phyloP scores from a whole-genome alignment of 2,113 vertebrate species.

The Chionis minor region DNA sequence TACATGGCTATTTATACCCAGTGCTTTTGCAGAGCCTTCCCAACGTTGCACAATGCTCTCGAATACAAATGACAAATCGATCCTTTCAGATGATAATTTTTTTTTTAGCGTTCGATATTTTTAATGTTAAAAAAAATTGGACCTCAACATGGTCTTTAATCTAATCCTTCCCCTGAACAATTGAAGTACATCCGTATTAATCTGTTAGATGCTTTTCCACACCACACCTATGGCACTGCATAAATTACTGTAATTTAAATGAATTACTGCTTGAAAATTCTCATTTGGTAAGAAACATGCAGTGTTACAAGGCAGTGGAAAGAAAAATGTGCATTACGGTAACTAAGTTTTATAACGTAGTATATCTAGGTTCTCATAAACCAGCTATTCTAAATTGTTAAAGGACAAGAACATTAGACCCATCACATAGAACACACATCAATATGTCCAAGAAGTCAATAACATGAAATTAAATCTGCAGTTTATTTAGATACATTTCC shows the following conservation, averaged over 20 bases:
- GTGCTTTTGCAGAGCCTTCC: not conserved
- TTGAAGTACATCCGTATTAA: slow-evolving; percentile 26
- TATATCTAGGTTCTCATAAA: slow-evolving; percentile 38
- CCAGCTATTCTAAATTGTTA: slow-evolving; percentile 13
- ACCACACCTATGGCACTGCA: slow-evolving; percentile 48
- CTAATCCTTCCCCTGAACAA: slow-evolving; percentile 23
- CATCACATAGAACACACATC: slow-evolving; percentile 12
- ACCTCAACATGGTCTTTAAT: slow-evolving; percentile 1
- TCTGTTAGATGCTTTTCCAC: slow-evolving; percentile 54
- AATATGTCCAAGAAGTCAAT: slow-evolving; percentile 1
- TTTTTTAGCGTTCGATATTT: not conserved
- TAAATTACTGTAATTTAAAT: slow-evolving; percentile 63
- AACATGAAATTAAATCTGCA: slow-evolving; percentile 37
- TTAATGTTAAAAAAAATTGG: slow-evolving; percentile 16
- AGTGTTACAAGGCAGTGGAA: not conserved
- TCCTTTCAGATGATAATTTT: not conserved
- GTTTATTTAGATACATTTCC: slow-evolving; percentile 44
- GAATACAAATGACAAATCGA: slow-evolving; percentile 29
- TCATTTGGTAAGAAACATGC: slow-evolving; percentile 46
- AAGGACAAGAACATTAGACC: slow-evolving; percentile 13
- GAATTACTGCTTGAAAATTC: slow-evolving; percentile 60
- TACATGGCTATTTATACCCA: not conserved
- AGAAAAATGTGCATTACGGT: slow-evolving; percentile 13
- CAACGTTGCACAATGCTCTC: not conserved
- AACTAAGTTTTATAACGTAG: slow-evolving; percentile 51